phyloP scores from a whole-genome alignment of 2,888 invertebrate species.

The Coelopa pilipes region DNA sequence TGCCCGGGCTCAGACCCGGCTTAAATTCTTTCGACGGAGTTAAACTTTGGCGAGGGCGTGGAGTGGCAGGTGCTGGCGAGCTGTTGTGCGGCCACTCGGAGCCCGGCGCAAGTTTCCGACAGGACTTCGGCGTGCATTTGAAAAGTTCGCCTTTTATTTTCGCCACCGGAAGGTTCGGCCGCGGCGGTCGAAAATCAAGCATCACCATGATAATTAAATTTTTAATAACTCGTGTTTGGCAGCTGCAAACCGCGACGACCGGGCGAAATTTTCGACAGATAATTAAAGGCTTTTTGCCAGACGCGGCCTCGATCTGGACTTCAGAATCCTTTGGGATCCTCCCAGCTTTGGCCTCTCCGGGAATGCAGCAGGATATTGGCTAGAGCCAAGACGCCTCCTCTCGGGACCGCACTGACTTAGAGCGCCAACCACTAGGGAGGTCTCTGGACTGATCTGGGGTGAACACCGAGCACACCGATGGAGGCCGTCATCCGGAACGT shows the following conservation, averaged over 20 bases:
- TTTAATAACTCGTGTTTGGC: slow-evolving; percentile 27
- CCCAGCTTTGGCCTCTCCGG: not conserved
- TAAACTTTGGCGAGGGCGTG: slow-evolving; percentile 4
- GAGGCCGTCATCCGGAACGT: too few relatives aligned
- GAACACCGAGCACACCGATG: too few relatives aligned
- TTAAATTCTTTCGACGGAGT: slow-evolving; percentile 5
- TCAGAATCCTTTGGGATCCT: not conserved
- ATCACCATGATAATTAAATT: slow-evolving; percentile 41
- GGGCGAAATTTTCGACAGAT: not conserved
- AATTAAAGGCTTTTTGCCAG: not conserved
- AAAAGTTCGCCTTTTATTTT: slow-evolving; percentile 11
- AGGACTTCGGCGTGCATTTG: slow-evolving; percentile 25
- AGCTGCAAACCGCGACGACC: not conserved
- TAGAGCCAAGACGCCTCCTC: too few relatives aligned
- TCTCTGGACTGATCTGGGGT: too few relatives aligned
- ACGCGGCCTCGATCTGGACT: too few relatives aligned
- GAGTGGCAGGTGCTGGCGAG: not conserved
- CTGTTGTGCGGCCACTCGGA: not conserved
- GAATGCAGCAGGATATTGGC: too few relatives aligned
- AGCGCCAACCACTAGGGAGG: too few relatives aligned
- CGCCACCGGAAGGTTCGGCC: slow-evolving; percentile 28
- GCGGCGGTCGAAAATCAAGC: slow-evolving; percentile 40
- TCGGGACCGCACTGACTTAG: too few relatives aligned
- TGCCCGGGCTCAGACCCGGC: not conserved
- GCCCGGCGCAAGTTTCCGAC: not conserved